phyloP scores from a whole-genome alignment of 1,140 invertebrate genomes.

The Zaprionus ornatus region DNA sequence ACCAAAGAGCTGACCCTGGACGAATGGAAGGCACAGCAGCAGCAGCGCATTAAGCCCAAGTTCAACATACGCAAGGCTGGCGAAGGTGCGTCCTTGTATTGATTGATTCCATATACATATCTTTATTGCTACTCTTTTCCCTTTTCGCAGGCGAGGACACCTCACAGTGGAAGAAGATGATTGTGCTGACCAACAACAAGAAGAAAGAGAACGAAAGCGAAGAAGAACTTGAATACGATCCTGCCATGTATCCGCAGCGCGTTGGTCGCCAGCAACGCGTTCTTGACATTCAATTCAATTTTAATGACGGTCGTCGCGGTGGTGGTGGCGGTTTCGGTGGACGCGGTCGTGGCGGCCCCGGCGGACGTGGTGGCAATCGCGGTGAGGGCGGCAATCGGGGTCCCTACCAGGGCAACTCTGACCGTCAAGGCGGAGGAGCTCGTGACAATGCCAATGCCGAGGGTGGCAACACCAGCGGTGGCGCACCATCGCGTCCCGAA shows the following conservation, averaged over 20 bases:
- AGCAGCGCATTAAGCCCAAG: conserved; percentile 90
- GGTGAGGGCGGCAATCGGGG: conserved; percentile 74
- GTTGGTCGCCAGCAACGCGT: conserved; percentile 94
- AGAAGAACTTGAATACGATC: conserved; percentile 89
- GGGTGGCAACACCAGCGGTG: conserved; percentile 44
- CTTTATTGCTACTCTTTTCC: not conserved
- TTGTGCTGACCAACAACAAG: conserved; percentile 84
- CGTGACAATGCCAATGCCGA: conserved; percentile 51
- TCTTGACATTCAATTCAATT: conserved; percentile 95
- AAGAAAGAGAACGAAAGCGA: conserved; percentile 86
- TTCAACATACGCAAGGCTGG: conserved; percentile 96
- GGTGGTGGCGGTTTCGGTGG: conserved; percentile 87
- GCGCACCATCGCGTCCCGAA: conserved; percentile 46
- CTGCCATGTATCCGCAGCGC: conserved; percentile 92
- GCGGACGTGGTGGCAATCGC: conserved; percentile 85
- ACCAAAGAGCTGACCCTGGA: conserved; percentile 93
- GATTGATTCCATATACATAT: not conserved
- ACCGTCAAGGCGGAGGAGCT: conserved; percentile 72
- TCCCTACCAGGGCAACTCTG: conserved; percentile 52
- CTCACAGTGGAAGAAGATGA: conserved; percentile 96
- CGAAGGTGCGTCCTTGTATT: conserved; percentile 86
- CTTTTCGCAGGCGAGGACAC: conserved; percentile 88
- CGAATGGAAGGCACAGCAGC: conserved; percentile 93
- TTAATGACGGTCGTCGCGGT: conserved; percentile 91
- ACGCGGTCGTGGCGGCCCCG: conserved; percentile 87